These are phyloP conservation scores for Micromussa lordhowensis DNA, from an alignment of 92 coral and sea anemone species.

Conservation along the genomic window DNA sequence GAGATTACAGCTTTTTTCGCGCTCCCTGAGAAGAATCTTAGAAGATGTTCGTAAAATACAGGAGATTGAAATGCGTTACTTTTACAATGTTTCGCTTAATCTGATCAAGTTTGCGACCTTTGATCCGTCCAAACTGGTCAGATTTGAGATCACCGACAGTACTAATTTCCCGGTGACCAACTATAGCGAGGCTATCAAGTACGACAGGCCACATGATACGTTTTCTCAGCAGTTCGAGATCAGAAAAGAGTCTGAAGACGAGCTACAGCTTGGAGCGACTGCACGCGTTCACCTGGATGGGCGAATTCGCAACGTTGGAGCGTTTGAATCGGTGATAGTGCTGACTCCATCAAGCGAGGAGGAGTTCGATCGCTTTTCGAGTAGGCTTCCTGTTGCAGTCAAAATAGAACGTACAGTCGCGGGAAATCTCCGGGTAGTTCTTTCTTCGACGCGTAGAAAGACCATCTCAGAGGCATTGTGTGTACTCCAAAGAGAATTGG, in stretches of 20 bases:
- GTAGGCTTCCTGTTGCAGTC: no score
- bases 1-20: neutral
- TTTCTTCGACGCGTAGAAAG: neutral
- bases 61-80: no score
- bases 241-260: no score
- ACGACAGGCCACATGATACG: neutral
- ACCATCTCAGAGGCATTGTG: neutral
- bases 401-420: neutral
- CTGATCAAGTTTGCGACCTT: conserved; percentile 7
- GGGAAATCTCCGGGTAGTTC: neutral
- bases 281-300: no score
- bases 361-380: neutral
- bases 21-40: neutral
- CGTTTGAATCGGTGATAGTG: neutral
- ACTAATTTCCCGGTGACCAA: neutral
- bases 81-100: neutral
- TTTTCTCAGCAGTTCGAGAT: neutral
- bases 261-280: no score
- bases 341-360: neutral
- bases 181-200: neutral
- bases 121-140: conserved; percentile 3
- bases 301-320: neutral
- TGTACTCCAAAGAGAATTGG: neutral
- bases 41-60: no score
- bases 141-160: neutral